phyloP scores from a whole-genome alignment of 2,888 invertebrate species.

The Drosophila pseudotakahashii region DNA sequence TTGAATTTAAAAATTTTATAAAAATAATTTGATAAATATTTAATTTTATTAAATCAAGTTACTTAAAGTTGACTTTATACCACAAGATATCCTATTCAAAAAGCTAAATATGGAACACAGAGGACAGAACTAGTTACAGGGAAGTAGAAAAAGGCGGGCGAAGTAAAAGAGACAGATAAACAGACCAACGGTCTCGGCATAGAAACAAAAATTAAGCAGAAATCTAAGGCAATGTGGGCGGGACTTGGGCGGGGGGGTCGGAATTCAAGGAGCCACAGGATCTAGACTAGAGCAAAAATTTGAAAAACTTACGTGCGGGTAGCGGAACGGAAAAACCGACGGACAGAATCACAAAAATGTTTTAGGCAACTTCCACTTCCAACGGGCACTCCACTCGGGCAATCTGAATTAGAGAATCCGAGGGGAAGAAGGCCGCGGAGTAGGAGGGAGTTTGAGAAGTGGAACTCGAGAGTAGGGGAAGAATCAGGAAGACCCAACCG shows the following conservation, averaged over 20 bases:
- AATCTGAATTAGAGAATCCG: conserved; percentile 29
- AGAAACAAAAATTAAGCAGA: conserved; percentile 71
- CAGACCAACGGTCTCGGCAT: conserved; percentile 45
- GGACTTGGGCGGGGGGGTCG: not conserved
- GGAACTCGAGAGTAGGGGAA: not conserved
- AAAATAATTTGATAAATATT: too few relatives aligned
- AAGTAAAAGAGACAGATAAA: conserved; percentile 46
- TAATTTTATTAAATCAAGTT: not conserved
- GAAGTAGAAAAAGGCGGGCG: not conserved
- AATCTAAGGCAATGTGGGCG: conserved; percentile 52
- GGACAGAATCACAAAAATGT: conserved; percentile 56
- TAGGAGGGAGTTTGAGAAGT: not conserved
- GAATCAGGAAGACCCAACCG: conserved; percentile 5
- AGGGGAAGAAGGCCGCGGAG: not conserved
- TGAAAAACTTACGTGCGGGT: conserved; percentile 50
- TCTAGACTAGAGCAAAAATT: conserved; percentile 37
- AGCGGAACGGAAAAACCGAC: conserved; percentile 23
- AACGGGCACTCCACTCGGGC: conserved; percentile 41
- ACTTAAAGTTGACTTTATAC: not conserved
- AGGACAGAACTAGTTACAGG: not conserved
- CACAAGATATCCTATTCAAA: not conserved
- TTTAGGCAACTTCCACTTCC: conserved; percentile 61
- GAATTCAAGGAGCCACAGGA: conserved; percentile 19
- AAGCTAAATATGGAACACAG: conserved; percentile 10
- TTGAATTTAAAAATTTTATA: too few relatives aligned